Base-by-base conservation (phyloP, 2,113 vertebrate genomes). In the Pituophis catenifer region DNA sequence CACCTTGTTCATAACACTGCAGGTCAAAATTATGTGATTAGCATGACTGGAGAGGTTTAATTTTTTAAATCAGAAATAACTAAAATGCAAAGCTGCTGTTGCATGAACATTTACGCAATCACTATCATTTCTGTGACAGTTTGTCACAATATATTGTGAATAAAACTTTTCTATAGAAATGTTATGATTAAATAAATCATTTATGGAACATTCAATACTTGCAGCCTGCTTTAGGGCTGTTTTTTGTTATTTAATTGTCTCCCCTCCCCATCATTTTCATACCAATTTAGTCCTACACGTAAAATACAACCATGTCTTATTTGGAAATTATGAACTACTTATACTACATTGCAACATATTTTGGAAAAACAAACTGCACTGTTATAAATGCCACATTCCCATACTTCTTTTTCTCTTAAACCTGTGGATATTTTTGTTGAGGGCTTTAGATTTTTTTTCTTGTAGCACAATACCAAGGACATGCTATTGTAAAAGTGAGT, bases 111-210 rank as follows among this genome's bases (percentile, higher is more conserved):
- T 97, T 97, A 97, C 97, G 97, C 98, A 98, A 98, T 98, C 97
- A 98, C 97, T 98, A 97, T 97, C 97, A 98, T 98, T 98, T 96
- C 96, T 97, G 97, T 98, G 97, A 96, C 98, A 44, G 52, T 97
- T 97, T 96, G 98, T 97, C 97, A 97, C 97, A 95, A 97, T 98
- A 98, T 98, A 98, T 97, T 98, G 97, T 98, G 98, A 98, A 98
- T 98, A 98, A 98, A 98, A 98, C 98, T 98, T 99, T 99, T 99
- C 98, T 98, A 98, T 98, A 98, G 97, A 98, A 98, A 98, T 98
- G 96, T 97, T 98, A 98, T 97, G 97, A 98, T 98, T 97, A 96
- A 97, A 98, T 98, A 92, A 97, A 97, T 95, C 97, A 96, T 98
- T 98, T 98, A 98, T 98, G 97, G 96, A 97, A 98, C 97, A 97